Evolutionary conservation across 2,113 vertebrate species (phyloP).

Genomic region (Austrofundulus limnaeus): DNA sequence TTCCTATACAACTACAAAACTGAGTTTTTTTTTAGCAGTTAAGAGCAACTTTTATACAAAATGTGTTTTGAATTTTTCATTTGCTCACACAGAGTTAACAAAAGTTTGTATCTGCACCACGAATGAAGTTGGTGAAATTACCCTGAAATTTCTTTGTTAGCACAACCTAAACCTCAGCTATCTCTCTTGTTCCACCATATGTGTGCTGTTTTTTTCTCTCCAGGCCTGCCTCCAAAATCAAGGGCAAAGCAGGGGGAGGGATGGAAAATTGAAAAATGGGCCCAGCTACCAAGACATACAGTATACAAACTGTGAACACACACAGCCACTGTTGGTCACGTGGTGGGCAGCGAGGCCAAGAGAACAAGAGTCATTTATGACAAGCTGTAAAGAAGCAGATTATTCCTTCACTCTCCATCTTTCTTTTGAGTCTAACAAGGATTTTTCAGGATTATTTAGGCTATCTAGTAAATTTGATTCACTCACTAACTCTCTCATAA

Average conservation of each 20-base stretch:
- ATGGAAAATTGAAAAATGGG: slow-evolving; percentile 39
- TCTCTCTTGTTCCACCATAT: slow-evolving; percentile 48
- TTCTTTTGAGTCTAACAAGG: slow-evolving; percentile 2
- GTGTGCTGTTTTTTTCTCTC: slow-evolving; percentile 48
- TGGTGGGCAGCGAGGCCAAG: slow-evolving; percentile 38
- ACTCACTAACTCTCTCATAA: slow-evolving; percentile 33
- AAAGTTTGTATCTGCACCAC: slow-evolving; percentile 56
- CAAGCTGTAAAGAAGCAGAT: slow-evolving; percentile 30
- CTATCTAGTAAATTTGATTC: slow-evolving; percentile 50
- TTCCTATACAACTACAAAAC: not conserved
- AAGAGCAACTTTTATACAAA: not conserved
- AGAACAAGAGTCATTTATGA: slow-evolving; percentile 71
- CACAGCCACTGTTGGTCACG: slow-evolving; percentile 58
- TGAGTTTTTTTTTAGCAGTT: not conserved
- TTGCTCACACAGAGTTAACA: slow-evolving; percentile 27
- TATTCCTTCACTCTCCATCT: slow-evolving; percentile 14
- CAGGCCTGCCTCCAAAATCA: slow-evolving; percentile 3
- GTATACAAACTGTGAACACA: slow-evolving; percentile 46
- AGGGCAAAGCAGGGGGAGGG: slow-evolving; percentile 29
- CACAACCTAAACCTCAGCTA: slow-evolving; percentile 59
- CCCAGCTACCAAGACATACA: slow-evolving; percentile 24
- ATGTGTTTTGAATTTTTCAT: slow-evolving; percentile 28
- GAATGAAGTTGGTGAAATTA: slow-evolving; percentile 58
- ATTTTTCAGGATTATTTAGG: slow-evolving; percentile 21
- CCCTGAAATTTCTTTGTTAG: slow-evolving; percentile 53